phyloP scores from a whole-genome alignment of 2,113 vertebrate genomes.

The Nyctibius bracteatus region DNA sequence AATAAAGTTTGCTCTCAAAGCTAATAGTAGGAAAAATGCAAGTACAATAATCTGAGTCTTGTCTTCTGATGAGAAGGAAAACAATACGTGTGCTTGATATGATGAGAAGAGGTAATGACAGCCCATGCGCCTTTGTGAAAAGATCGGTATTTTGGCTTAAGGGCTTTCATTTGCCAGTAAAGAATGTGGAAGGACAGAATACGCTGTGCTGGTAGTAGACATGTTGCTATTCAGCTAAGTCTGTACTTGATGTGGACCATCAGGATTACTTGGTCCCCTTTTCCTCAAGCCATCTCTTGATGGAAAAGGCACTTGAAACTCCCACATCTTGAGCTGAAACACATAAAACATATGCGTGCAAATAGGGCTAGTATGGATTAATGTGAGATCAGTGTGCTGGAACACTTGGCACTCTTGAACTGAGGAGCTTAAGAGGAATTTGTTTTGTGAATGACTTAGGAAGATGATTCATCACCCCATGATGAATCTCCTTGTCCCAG shows the following conservation, averaged over 20 bases:
- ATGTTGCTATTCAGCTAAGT: not conserved
- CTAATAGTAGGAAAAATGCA: not conserved
- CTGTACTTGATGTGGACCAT: not conserved
- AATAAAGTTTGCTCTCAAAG: not conserved
- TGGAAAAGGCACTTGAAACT: not conserved
- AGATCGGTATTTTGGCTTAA: not conserved
- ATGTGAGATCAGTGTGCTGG: not conserved
- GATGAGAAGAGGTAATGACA: not conserved
- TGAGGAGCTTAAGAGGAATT: not conserved
- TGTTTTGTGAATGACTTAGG: not conserved
- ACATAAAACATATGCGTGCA: not conserved
- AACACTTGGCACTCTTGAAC: not conserved
- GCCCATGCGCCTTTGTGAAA: not conserved
- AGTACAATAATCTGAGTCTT: not conserved
- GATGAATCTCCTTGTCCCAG: not conserved
- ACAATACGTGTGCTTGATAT: not conserved
- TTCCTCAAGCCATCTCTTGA: not conserved
- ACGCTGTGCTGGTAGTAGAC: not conserved
- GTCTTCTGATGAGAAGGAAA: not conserved
- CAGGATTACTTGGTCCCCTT: not conserved
- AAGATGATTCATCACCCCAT: slow-evolving; percentile 9
- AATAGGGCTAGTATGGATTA: not conserved
- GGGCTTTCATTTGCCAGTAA: not conserved
- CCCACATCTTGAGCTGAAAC: not conserved
- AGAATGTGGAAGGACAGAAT: not conserved